These are phyloP conservation scores for Maccullochella peelii DNA, from an alignment of 2,113 vertebrate species.

Conservation along the genomic window DNA sequence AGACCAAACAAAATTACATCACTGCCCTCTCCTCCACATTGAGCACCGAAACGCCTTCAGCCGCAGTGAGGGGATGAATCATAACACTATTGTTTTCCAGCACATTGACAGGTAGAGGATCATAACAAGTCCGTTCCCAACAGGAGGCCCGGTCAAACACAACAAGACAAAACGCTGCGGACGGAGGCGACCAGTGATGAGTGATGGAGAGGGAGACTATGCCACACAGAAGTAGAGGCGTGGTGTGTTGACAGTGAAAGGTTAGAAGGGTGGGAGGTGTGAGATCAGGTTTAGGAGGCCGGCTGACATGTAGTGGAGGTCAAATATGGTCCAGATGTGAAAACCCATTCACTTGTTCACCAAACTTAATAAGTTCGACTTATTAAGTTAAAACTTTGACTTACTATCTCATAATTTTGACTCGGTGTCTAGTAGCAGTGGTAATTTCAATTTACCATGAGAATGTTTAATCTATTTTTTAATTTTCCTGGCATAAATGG, in stretches of 20 bases:
- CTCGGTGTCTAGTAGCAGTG: not conserved
- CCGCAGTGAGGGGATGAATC: slow-evolving; percentile 10
- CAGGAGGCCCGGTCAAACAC: slow-evolving; percentile 47
- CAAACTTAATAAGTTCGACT: too few species aligned
- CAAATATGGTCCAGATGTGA: slow-evolving; percentile 48
- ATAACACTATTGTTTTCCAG: slow-evolving; percentile 58
- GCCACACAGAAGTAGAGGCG: slow-evolving; percentile 50
- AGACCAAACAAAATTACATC: slow-evolving; percentile 25
- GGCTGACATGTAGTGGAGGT: slow-evolving; percentile 14
- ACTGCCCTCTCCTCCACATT: not conserved
- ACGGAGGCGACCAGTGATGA: not conserved
- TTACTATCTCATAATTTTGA: not conserved
- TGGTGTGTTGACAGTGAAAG: slow-evolving; percentile 71
- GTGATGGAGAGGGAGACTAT: not conserved
- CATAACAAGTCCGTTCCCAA: slow-evolving; percentile 53
- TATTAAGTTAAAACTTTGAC: too few species aligned
- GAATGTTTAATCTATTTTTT: not conserved
- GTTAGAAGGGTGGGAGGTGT: slow-evolving; percentile 65
- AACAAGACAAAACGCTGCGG: slow-evolving; percentile 11
- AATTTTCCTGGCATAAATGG: not conserved
- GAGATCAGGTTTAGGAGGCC: slow-evolving; percentile 32
- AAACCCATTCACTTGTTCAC: not conserved
- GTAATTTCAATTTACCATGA: not conserved
- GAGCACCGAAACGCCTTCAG: not conserved
- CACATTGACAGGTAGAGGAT: slow-evolving; percentile 42